These are phyloP conservation scores for Tuberolachnus salignus DNA, from an alignment of 2,888 invertebrate genomes.

Conservation along the genomic window DNA sequence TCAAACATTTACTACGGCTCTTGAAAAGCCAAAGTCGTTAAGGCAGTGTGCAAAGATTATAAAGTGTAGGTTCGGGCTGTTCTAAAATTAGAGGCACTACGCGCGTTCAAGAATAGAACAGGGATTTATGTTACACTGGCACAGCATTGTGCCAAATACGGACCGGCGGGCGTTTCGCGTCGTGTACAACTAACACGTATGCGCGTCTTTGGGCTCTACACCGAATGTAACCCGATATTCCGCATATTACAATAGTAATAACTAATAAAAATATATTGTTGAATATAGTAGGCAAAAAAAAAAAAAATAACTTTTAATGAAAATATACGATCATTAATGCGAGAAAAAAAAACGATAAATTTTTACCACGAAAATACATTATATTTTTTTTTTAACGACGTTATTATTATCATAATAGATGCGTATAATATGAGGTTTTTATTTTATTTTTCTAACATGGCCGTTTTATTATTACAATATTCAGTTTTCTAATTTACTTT, in stretches of 20 bases:
- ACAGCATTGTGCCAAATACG: constrained; percentile 53
- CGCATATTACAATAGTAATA: not conserved
- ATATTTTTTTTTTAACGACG: no score
- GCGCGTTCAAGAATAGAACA: constrained; percentile 46
- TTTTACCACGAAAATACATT: no score
- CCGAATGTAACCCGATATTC: constrained; percentile 31
- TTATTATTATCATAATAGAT: no score
- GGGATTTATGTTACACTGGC: constrained; percentile 48
- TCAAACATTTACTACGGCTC: not conserved
- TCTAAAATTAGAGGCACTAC: constrained; percentile 51
- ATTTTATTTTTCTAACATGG: no score
- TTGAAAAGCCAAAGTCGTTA: not conserved
- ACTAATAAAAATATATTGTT: no score
- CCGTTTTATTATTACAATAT: no score
- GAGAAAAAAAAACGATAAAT: no score
- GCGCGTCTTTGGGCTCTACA: constrained; percentile 3
- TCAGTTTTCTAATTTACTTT: no score
- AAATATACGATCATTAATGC: no score
- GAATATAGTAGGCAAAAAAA: no score
- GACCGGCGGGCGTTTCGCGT: constrained; percentile 29
- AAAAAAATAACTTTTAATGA: no score
- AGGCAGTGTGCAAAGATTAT: constrained; percentile 49
- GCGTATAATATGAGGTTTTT: no score
- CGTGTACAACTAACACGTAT: not conserved
- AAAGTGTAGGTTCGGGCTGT: not conserved